Percentiles rank a stretch among this genome's conserved stretches.
These are phyloP conservation scores for Apis florea DNA, from an alignment of 1,140 invertebrate species.

Conservation along the genomic window DNA sequence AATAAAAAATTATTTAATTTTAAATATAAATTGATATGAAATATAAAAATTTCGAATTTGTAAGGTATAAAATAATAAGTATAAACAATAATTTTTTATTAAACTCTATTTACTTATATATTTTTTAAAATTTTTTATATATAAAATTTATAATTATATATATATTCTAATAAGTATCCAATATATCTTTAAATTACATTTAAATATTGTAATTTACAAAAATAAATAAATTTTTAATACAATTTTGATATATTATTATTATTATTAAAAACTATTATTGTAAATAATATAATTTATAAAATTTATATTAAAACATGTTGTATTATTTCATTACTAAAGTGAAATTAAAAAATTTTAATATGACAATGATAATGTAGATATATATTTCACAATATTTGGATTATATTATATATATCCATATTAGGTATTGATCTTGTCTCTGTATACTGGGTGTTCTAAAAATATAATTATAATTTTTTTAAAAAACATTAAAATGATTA, in stretches of 20 bases:
- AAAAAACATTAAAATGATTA: neutral
- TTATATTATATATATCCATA: constrained; percentile 19
- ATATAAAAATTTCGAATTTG: neutral
- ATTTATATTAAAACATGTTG: no score
- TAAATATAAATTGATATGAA: neutral
- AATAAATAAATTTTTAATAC: neutral
- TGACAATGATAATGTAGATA: neutral
- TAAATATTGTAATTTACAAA: neutral
- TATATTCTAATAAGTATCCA: neutral
- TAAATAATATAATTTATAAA: neutral
- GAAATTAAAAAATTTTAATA: neutral
- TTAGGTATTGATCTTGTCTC: constrained; percentile 40
- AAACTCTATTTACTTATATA: neutral
- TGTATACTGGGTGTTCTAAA: constrained; percentile 8
- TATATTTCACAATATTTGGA: constrained; percentile 9
- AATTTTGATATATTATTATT: neutral
- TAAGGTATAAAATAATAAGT: neutral
- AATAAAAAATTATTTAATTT: neutral
- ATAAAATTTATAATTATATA: neutral
- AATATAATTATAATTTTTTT: neutral
- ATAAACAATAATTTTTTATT: neutral
- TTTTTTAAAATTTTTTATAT: neutral
- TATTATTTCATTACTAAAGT: no score
- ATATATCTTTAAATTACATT: neutral
- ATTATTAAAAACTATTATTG: neutral